Evolutionary conservation across 92 coral and sea anemone species (phyloP).

Genomic region (Pocillopora meandrina): DNA sequence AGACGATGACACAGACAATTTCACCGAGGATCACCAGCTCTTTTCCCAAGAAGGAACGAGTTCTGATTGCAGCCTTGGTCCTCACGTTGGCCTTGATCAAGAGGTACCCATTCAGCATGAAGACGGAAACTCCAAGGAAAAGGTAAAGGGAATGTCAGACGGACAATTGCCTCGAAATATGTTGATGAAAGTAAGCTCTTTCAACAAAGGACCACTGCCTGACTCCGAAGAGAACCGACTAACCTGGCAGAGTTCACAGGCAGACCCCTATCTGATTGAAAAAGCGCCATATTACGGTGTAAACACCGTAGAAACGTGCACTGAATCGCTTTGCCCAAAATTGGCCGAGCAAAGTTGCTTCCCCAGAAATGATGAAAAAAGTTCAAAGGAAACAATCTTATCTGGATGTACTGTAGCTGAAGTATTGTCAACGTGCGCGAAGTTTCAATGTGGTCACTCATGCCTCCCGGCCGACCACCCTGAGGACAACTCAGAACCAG

Average conservation of each 20-base stretch:
- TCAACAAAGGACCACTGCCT: neutral
- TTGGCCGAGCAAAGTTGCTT: neutral
- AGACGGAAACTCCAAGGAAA: neutral
- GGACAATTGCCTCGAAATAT: neutral
- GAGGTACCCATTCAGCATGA: slow-evolving; percentile 15
- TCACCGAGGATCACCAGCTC: neutral
- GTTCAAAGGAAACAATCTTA: neutral
- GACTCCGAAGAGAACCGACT: neutral
- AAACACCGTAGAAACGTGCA: neutral
- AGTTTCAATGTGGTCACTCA: neutral
- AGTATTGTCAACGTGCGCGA: neutral
- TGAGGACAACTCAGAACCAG: neutral
- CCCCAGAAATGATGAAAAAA: too few species aligned
- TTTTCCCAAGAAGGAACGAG: neutral
- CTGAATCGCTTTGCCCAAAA: slow-evolving; percentile 4
- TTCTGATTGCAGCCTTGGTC: neutral
- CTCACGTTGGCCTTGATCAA: neutral
- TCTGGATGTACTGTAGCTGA: neutral
- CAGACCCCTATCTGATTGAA: neutral
- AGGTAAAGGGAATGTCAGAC: neutral
- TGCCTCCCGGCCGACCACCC: neutral
- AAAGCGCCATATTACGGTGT: neutral
- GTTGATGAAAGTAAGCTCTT: neutral
- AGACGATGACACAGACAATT: neutral
- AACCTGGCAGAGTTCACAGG: neutral